phyloP scores from a whole-genome alignment of 2,797 vertebrate genomes.

The Avahi laniger region DNA sequence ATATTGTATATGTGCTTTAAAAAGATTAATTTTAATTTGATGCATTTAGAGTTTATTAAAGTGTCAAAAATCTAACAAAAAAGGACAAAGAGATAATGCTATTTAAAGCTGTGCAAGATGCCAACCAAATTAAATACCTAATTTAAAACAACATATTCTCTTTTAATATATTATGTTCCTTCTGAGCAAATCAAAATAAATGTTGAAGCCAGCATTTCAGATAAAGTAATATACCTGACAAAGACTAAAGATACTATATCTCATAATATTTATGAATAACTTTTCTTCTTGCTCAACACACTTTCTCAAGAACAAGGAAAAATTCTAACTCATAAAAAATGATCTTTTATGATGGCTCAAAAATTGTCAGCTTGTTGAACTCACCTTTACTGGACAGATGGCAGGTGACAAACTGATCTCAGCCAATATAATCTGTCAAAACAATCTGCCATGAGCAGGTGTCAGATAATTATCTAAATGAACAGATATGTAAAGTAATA shows the following conservation, averaged over 20 bases:
- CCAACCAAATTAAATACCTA: neutral
- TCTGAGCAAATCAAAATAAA: conserved; percentile 34
- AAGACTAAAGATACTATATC: neutral
- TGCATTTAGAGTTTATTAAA: neutral
- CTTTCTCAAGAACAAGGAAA: conserved; percentile 73
- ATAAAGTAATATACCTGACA: neutral
- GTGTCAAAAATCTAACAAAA: neutral
- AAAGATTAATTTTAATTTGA: neutral
- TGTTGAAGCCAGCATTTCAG: neutral
- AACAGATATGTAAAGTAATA: conserved; percentile 87
- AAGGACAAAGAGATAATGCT: neutral
- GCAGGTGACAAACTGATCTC: conserved; percentile 89
- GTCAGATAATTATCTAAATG: conserved; percentile 94
- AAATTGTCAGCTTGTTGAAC: conserved; percentile 87
- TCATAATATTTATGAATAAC: neutral
- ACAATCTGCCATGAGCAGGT: conserved; percentile 96
- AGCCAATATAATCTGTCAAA: conserved; percentile 92
- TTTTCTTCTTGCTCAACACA: conserved; percentile 44
- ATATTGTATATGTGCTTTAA: neutral
- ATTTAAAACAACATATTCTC: neutral
- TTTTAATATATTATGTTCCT: neutral
- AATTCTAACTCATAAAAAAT: conserved; percentile 54
- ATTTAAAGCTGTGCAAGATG: neutral
- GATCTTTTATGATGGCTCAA: conserved; percentile 81
- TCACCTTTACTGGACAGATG: conserved; percentile 96